Conservation (phyloP, 2,113 vertebrate genomes). For the Centropus unirufus region DNA sequence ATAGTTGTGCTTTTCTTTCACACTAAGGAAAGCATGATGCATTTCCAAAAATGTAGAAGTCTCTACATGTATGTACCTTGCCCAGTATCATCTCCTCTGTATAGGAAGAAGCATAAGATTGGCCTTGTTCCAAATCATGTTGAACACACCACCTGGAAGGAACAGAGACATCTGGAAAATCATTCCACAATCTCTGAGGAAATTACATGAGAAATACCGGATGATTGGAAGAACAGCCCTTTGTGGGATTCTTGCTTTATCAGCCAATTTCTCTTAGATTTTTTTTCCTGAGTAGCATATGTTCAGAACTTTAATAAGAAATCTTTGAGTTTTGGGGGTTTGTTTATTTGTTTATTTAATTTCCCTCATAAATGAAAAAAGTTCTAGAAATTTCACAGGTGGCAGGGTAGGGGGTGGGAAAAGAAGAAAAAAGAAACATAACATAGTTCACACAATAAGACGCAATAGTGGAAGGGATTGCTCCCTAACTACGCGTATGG, state of each 20-base stretch:
- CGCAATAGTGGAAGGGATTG: neutral
- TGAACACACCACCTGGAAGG: constrained; percentile 71
- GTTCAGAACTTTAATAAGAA: constrained; percentile 72
- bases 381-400: constrained; percentile 35
- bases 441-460: rapidly evolving
- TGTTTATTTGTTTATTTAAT: constrained; percentile 71
- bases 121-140: constrained; percentile 70
- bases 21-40: neutral
- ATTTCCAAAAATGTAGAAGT: neutral
- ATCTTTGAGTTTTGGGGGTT: constrained; percentile 36
- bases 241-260: constrained; percentile 68
- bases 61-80: neutral
- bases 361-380: neutral
- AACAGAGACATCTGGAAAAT: constrained; percentile 76
- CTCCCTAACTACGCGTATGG: neutral
- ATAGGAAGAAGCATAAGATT: constrained; percentile 30
- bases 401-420: neutral
- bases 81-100: neutral
- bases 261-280: constrained; percentile 64
- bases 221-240: constrained; percentile 72
- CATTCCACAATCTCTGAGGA: constrained; percentile 72
- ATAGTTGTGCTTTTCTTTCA: neutral
- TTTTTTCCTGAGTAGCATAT: constrained; percentile 67
- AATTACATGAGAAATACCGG: constrained; percentile 71
- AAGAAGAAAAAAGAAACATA: neutral